Evolutionary conservation across 1,140 invertebrate genomes (phyloP).

Genomic region (Acyrthosiphon pisum): DNA sequence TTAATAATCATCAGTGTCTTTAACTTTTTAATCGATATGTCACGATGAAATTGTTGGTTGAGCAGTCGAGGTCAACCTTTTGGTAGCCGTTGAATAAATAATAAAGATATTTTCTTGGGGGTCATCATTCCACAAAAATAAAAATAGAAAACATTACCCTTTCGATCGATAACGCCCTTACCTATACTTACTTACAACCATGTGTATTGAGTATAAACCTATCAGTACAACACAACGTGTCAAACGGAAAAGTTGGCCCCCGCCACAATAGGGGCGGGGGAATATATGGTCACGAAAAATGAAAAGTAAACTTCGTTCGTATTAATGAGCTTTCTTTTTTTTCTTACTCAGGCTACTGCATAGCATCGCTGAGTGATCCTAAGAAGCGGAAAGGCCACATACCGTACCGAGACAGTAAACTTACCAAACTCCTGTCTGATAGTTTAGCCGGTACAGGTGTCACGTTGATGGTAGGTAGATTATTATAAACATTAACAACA

Average conservation of each 20-base stretch:
- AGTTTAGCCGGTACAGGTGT: slow-evolving; percentile 94
- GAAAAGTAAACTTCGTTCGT: background rate
- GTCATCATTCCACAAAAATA: background rate
- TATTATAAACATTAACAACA: background rate
- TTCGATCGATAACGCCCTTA: background rate
- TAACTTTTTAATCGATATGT: background rate
- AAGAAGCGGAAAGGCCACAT: slow-evolving; percentile 85
- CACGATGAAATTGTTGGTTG: background rate
- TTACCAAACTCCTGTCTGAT: slow-evolving; percentile 91
- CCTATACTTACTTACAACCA: background rate
- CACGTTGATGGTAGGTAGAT: slow-evolving; percentile 88
- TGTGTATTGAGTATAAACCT: background rate
- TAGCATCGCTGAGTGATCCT: slow-evolving; percentile 84
- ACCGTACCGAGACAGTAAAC: slow-evolving; percentile 90
- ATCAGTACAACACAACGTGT: background rate
- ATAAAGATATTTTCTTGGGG: slow-evolving; percentile 46
- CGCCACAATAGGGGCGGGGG: background rate
- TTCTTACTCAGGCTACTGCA: slow-evolving; percentile 81
- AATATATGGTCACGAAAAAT: background rate
- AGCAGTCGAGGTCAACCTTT: slow-evolving; percentile 34
- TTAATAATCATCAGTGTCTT: background rate
- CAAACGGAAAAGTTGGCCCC: slow-evolving; percentile 15
- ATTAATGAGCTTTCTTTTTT: slow-evolving; percentile 5
- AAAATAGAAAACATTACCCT: background rate
- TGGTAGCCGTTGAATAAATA: slow-evolving; percentile 34